These are phyloP conservation scores for Campylomormyrus tamandua DNA, from an alignment of 2,113 vertebrate genomes.

Conservation along the genomic window DNA sequence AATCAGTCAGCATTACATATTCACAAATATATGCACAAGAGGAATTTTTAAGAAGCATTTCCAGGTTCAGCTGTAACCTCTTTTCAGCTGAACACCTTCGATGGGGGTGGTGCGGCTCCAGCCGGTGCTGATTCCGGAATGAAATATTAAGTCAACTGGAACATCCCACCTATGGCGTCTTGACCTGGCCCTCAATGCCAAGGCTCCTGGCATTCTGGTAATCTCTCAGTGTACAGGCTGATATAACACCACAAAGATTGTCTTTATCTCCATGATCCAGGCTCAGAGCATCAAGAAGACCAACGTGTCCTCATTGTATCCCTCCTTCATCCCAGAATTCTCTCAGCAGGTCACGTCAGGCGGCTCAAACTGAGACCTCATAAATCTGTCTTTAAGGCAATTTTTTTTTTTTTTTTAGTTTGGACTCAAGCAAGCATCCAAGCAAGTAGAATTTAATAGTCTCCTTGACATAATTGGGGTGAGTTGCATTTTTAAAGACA, in stretches of 20 bases:
- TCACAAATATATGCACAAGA: neutral
- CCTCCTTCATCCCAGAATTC: neutral
- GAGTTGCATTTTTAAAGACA: neutral
- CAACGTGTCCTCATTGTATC: neutral
- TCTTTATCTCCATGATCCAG: constrained; percentile 1
- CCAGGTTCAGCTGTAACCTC: neutral
- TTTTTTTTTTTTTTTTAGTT: neutral
- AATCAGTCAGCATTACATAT: neutral
- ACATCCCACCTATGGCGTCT: neutral
- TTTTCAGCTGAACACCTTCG: neutral
- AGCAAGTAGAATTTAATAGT: neutral
- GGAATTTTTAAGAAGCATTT: neutral
- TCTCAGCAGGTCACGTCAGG: neutral
- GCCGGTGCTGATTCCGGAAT: neutral
- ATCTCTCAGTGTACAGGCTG: neutral
- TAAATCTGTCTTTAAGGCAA: neutral
- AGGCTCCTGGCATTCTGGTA: constrained; percentile 8
- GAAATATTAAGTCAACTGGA: neutral
- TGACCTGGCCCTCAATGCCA: neutral
- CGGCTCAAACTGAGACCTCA: neutral
- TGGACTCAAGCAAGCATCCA: neutral
- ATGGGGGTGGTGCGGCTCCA: neutral
- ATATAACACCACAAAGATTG: neutral
- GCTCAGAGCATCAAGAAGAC: neutral
- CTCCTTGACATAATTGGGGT: neutral